Conservation (phyloP, 2,113 vertebrate genomes). For the Microcebus ravelobensis region DNA sequence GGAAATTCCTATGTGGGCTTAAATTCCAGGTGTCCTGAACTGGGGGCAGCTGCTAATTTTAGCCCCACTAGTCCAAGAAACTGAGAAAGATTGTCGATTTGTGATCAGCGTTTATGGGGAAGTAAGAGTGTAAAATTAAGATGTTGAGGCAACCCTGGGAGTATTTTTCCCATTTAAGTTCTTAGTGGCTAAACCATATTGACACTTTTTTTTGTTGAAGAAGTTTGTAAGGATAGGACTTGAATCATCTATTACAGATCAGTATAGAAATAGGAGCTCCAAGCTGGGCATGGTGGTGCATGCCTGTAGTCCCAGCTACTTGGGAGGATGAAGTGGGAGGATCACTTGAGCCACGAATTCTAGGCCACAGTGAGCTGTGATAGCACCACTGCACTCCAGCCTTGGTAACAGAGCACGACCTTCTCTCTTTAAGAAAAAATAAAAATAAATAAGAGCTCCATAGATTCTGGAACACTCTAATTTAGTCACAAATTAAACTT, state of each 20-base stretch:
- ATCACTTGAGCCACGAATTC: background rate
- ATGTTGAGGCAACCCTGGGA: background rate
- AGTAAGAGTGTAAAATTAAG: background rate
- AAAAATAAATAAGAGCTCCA: background rate
- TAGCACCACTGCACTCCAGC: background rate
- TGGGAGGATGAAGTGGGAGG: background rate
- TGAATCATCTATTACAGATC: background rate
- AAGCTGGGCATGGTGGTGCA: background rate
- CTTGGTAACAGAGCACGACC: no score
- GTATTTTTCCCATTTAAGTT: background rate
- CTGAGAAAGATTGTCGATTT: background rate
- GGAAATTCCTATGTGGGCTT: background rate
- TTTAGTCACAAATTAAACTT: slow-evolving; percentile 32
- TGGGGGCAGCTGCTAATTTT: background rate
- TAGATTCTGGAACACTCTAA: slow-evolving; percentile 24
- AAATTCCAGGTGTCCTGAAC: background rate
- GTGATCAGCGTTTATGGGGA: slow-evolving; percentile 8
- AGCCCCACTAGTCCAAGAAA: background rate
- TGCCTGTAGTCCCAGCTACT: background rate
- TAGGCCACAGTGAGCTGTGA: background rate
- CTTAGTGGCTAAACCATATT: background rate
- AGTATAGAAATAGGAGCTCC: background rate
- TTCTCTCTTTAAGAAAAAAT: background rate
- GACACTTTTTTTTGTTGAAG: background rate
- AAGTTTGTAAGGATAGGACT: slow-evolving; percentile 5